Percentiles rank a stretch among this genome's conserved stretches.
phyloP scores from a whole-genome alignment of 2,797 vertebrate genomes.

The Onychomys leucogaster region DNA sequence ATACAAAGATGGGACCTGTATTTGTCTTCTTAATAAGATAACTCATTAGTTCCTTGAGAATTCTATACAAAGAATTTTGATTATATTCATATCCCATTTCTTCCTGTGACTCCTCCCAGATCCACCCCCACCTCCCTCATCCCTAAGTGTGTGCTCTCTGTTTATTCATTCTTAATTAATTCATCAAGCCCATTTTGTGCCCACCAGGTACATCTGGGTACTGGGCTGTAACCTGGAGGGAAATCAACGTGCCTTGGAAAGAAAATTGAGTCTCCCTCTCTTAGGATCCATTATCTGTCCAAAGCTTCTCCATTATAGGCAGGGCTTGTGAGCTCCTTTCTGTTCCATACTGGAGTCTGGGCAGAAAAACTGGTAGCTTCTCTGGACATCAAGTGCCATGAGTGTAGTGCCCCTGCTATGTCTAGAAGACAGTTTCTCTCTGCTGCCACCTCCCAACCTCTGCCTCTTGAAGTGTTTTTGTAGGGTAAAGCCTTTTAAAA shows the following conservation, averaged over 20 bases:
- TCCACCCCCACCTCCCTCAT: too few species aligned
- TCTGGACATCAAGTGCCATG: background rate
- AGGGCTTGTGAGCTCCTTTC: background rate
- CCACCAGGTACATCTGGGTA: background rate
- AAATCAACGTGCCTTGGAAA: background rate
- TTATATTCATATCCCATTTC: background rate
- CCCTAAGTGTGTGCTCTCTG: background rate
- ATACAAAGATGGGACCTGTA: background rate
- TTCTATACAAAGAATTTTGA: background rate
- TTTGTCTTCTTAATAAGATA: background rate
- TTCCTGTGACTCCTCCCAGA: background rate
- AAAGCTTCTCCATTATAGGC: background rate
- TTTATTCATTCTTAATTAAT: background rate
- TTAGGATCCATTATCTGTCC: too few species aligned
- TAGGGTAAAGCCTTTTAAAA: background rate
- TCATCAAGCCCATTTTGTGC: background rate
- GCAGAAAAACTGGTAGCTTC: background rate
- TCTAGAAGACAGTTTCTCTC: background rate
- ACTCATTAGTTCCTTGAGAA: background rate
- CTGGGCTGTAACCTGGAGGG: background rate
- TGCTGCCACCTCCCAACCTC: background rate
- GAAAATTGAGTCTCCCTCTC: background rate
- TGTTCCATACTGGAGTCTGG: background rate
- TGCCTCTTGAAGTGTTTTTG: background rate
- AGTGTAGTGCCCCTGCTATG: accelerated